Base-by-base conservation (phyloP, 2,113 vertebrate genomes). In the Grus americana region DNA sequence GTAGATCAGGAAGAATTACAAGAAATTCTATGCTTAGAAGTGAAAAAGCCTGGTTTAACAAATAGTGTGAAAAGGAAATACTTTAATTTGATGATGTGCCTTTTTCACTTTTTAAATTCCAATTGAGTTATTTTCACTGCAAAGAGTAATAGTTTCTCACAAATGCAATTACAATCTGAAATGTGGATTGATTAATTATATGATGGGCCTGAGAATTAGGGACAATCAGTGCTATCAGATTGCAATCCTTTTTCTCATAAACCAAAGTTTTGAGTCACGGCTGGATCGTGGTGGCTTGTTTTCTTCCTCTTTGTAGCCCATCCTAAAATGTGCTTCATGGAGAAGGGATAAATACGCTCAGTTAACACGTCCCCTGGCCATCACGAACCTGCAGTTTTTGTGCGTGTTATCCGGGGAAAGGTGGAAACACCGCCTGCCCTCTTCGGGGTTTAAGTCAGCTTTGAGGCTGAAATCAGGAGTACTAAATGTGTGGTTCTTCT, bases 291-390 rank as follows among this genome's bases (percentile, higher is more conserved):
- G 14, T 30, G 36, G 16, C 5, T 63, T 90, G 26, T 1, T 81
- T 82, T 50, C 65, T 65, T 22, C n/a, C 32, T n/a, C 59, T 50
- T 73, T 32, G 20, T 14, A 61, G 17, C 50, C 32, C 40, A 68
- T 1, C 17, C 27, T 52, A 15, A 66, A 73, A n/a, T 7, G 12
- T n/a, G 12, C 58, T 80, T 66, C 1, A 2, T 46, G 26, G 44
- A 76, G 23, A 63, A 27, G 9, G 36, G 34, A 9, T 50, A 36
- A 81, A 50, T 26, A 8, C 0, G 0, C 46, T 24, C 23, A 61
- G 10, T 32, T 81, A 24, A 20, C 6, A 1, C 10, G 10, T 75
- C 57, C 82, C 27, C 34, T 36, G 79, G 40, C 3, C 54, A 10
- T 21, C 9, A 4, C 10, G 42, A 76, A 49, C 52, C 40, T 63